Conservation (phyloP, 2,888 invertebrate genomes). For the Teinopalpus imperialis region DNA sequence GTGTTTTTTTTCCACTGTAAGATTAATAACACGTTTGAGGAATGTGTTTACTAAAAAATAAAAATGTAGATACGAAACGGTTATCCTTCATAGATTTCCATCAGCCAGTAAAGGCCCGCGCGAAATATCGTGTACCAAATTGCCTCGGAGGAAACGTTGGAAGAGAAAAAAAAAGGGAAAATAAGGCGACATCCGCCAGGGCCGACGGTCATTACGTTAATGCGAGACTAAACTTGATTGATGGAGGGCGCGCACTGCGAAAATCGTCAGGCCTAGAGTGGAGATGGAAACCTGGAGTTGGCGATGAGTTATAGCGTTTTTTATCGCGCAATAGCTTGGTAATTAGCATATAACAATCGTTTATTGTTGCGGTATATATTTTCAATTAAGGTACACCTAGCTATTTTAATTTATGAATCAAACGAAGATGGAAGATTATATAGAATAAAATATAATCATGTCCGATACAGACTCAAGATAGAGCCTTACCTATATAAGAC, state of each 20-base stretch:
- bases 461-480: too few relatives aligned
- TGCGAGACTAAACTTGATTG: slow-evolving; percentile 81
- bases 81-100: slow-evolving; percentile 75
- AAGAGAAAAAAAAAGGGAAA: slow-evolving; percentile 64
- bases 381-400: too few relatives aligned
- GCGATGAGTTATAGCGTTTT: slow-evolving; percentile 12
- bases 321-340: slow-evolving; percentile 4
- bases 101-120: slow-evolving; percentile 66
- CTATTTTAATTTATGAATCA: too few relatives aligned
- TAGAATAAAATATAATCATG: too few relatives aligned
- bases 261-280: slow-evolving; percentile 46
- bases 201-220: slow-evolving; percentile 79
- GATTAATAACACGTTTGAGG: slow-evolving; percentile 14
- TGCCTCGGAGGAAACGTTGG: slow-evolving; percentile 42
- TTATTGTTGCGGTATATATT: background rate
- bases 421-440: too few relatives aligned
- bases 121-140: slow-evolving; percentile 73
- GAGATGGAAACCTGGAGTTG: slow-evolving; percentile 13
- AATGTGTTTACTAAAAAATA: slow-evolving; percentile 31
- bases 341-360: background rate
- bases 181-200: slow-evolving; percentile 76
- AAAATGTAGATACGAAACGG: slow-evolving; percentile 43
- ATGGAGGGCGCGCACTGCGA: slow-evolving; percentile 52
- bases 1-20: too few relatives aligned
- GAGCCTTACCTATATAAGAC: too few relatives aligned